phyloP scores from a whole-genome alignment of 2,113 vertebrate genomes.

The Aix galericulata region DNA sequence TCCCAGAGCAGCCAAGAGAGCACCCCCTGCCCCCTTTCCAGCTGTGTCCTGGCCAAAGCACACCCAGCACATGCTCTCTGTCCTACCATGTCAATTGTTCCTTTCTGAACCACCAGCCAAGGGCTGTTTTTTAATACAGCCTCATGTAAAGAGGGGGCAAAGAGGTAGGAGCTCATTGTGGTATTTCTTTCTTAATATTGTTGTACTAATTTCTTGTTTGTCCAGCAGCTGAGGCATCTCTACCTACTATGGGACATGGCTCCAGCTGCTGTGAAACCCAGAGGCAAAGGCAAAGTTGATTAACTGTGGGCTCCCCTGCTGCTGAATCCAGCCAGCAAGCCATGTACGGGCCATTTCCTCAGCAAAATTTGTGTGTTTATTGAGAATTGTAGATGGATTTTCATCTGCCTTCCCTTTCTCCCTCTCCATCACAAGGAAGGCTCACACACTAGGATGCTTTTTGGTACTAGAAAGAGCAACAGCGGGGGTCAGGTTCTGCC shows the following conservation, averaged over 20 bases:
- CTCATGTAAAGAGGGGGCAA: background rate
- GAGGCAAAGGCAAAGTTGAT: constrained; percentile 14
- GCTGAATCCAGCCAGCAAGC: constrained; percentile 6
- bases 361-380: background rate
- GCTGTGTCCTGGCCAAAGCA: background rate
- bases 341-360: background rate
- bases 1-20: background rate
- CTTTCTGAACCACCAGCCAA: background rate
- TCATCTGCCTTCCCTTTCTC: background rate
- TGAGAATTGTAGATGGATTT: background rate
- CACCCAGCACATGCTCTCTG: background rate
- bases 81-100: background rate
- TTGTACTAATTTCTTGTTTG: constrained; percentile 52
- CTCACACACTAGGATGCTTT: background rate
- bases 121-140: background rate
- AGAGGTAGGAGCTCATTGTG: constrained; percentile 46
- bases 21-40: background rate
- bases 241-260: constrained; percentile 1
- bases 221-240: constrained; percentile 13
- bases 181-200: constrained; percentile 34
- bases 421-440: background rate
- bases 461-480: background rate
- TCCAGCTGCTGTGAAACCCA: constrained; percentile 43
- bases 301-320: background rate
- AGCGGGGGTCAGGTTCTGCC: background rate